These are phyloP conservation scores for Pogonocichla stellata DNA, from an alignment of 2,113 vertebrate species.

Conservation along the genomic window DNA sequence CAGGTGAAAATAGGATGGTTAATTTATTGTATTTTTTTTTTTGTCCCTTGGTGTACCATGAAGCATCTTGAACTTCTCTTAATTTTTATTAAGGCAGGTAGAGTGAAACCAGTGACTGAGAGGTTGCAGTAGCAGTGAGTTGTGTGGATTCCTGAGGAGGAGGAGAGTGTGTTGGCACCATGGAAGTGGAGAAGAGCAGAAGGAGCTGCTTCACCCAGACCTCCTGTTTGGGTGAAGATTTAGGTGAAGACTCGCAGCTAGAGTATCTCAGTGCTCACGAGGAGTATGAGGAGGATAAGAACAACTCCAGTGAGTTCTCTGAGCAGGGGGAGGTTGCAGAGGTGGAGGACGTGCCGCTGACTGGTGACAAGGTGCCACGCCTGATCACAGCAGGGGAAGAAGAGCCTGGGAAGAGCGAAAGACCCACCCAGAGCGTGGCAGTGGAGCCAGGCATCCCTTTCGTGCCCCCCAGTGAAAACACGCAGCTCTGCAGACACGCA, in stretches of 20 bases:
- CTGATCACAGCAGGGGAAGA: not conserved
- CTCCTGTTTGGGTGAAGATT: not conserved
- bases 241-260: conserved; percentile 51
- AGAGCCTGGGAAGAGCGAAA: not conserved
- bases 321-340: not conserved
- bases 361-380: not conserved
- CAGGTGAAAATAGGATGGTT: not conserved
- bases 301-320: not conserved
- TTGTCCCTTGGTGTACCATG: not conserved
- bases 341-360: not conserved
- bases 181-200: not conserved
- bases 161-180: not conserved
- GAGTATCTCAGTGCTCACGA: conserved; percentile 62
- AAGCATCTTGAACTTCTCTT: not conserved
- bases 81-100: conserved; percentile 22
- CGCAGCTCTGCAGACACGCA: fast-evolving
- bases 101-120: not conserved
- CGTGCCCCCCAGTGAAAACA: not conserved
- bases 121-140: not conserved
- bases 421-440: not conserved
- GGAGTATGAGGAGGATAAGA: not conserved
- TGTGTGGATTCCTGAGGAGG: not conserved
- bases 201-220: not conserved
- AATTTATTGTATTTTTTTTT: not conserved
- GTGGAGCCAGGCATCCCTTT: not conserved